Conservation (phyloP, 2,888 invertebrate species). For the Baronia brevicornis region DNA sequence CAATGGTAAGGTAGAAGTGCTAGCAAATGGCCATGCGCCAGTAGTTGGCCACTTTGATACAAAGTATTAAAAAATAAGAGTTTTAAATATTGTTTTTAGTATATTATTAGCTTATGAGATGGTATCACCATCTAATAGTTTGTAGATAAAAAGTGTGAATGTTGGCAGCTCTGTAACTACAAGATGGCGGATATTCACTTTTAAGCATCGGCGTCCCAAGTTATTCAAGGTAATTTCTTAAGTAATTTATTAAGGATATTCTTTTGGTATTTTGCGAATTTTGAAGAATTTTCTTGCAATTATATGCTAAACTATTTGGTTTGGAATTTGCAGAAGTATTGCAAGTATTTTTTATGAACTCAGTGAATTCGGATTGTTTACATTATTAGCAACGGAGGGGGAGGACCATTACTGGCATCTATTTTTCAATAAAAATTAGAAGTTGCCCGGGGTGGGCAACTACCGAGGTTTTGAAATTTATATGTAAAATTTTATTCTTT, state of each 20-base stretch:
- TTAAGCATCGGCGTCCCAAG: constrained; percentile 1
- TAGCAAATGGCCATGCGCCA: no score
- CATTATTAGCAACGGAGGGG: neutral
- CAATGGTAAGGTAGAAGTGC: constrained; percentile 7
- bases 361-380: neutral
- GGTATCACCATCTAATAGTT: constrained; percentile 3
- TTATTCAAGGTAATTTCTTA: constrained; percentile 10
- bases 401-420: neutral
- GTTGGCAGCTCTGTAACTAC: constrained; percentile 8
- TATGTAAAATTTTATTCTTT: neutral
- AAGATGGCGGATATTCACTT: constrained; percentile 10
- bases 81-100: constrained; percentile 3
- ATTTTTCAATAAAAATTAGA: neutral
- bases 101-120: constrained; percentile 4
- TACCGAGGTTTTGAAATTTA: neutral
- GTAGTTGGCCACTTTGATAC: constrained; percentile 7
- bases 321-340: constrained; percentile 5
- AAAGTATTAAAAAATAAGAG: constrained; percentile 6
- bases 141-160: constrained; percentile 3
- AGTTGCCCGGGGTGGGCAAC: neutral
- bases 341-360: neutral
- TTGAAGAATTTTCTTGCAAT: constrained; percentile 9
- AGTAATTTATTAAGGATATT: constrained; percentile 8
- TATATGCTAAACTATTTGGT: constrained; percentile 5
- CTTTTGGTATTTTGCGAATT: constrained; percentile 3